A percentile compares a stretch with the other conserved stretches of the same genome.
Evolutionary conservation across 2,888 invertebrate genomes (phyloP).

Genomic region (Limnephilus rhombicus): DNA sequence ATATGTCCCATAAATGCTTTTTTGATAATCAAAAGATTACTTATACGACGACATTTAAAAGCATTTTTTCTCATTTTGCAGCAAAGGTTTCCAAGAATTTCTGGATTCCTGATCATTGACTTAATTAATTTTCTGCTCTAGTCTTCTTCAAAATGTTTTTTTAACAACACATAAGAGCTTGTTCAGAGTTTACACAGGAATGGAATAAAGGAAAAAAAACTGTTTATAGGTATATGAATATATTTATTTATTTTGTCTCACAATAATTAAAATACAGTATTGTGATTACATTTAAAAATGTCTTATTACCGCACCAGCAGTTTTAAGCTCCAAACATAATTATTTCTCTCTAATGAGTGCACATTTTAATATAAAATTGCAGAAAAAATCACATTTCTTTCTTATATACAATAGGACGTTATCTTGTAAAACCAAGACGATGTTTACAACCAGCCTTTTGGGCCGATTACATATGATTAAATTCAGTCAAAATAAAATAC

Average conservation of each 20-base stretch:
- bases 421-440: slow-evolving; percentile 67
- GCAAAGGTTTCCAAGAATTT: too few relatives aligned
- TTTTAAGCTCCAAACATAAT: slow-evolving; percentile 33
- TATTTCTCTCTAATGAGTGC: slow-evolving; percentile 51
- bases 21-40: too few relatives aligned
- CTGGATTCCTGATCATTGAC: too few relatives aligned
- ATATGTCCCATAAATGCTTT: too few relatives aligned
- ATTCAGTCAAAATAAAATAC: slow-evolving; percentile 64
- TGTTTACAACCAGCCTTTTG: slow-evolving; percentile 58
- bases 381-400: slow-evolving; percentile 64
- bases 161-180: too few relatives aligned
- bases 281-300: slow-evolving; percentile 48
- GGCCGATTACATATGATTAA: slow-evolving; percentile 59
- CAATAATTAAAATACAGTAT: slow-evolving; percentile 49
- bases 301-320: slow-evolving; percentile 24
- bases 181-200: not conserved
- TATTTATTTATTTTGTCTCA: slow-evolving; percentile 52
- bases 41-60: too few relatives aligned
- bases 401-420: slow-evolving; percentile 65
- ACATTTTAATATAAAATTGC: slow-evolving; percentile 63
- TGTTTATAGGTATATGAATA: slow-evolving; percentile 9
- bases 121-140: too few relatives aligned
- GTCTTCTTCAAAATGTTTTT: too few relatives aligned
- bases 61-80: too few relatives aligned
- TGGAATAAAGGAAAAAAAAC: not conserved